Base-by-base conservation (phyloP, 2,888 invertebrate species). In the Cinara cedri region DNA sequence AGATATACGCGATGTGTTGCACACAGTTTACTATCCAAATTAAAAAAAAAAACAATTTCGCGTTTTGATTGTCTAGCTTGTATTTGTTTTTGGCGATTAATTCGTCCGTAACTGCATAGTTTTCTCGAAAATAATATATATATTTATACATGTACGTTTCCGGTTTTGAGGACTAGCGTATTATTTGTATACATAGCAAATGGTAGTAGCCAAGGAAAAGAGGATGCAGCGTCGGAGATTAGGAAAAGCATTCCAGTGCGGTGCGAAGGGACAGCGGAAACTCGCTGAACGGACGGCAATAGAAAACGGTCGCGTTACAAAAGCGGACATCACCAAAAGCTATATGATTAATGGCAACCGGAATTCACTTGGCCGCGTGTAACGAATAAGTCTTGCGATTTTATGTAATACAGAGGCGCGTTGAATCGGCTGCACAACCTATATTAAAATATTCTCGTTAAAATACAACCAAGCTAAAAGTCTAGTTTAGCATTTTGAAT, bases 261-360 rank as follows among this genome's bases (percentile, higher is more conserved):
- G 6, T 13, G 55, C 1, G 24, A 24, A 24, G 11, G 42, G 46
- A 66, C 55, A 55, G 44, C 65, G 55, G 65, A 75, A 66, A 42
- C 66, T 65, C 55, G 3, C 55, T 44, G 44, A 57, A 11, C 55
- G 46, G 49, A 24, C 49, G 44, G 57, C 57, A 46, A 66, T 68
- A 46, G 57, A 66, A 68, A 76, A 76, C 46, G 46, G 57, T 57
- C 44, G 24, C 76, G 46, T 76, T 49, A 66, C 46, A 46, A 2
- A 46, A 19, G 34, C 46, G 19, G 26, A 76, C 66, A 66, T 46
- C 34, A 6, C 57, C 55, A 19, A 13, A 34, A 4, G 44, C 54
- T 24, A 16, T 68, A 76, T 76, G 66, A 76, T 76, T 57, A 66
- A 76, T 76, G 66, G 46, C 19, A 44, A 19, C 46, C 66, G 46